Conservation (phyloP, 2,888 invertebrate species). For the Caenorhabditis afra region DNA sequence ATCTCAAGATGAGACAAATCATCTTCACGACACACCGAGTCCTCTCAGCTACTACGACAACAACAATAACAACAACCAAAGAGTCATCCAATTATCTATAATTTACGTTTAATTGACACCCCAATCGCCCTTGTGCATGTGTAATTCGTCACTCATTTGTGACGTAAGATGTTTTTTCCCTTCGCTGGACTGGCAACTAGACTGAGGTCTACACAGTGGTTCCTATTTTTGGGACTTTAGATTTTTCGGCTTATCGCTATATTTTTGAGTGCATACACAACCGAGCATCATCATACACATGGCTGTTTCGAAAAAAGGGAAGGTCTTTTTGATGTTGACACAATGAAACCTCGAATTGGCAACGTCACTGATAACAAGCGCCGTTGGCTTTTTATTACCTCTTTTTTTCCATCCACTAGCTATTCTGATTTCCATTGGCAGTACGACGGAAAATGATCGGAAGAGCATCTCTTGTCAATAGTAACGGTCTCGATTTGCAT, state of each 20-base stretch:
- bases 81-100: slow-evolving; percentile 6
- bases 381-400: slow-evolving; percentile 37
- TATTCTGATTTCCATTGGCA: slow-evolving; percentile 4
- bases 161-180: neutral
- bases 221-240: no score
- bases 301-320: slow-evolving; percentile 27
- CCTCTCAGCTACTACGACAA: neutral
- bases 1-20: neutral
- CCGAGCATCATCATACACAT: neutral
- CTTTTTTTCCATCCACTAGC: slow-evolving; percentile 16
- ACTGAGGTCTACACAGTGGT: no score
- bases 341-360: slow-evolving; percentile 15
- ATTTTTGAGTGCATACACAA: no score
- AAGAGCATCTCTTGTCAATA: slow-evolving; percentile 31
- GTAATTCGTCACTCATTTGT: neutral
- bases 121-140: neutral
- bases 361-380: slow-evolving; percentile 50
- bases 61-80: neutral
- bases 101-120: slow-evolving; percentile 9
- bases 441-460: slow-evolving; percentile 25
- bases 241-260: no score
- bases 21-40: neutral
- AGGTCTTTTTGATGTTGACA: slow-evolving; percentile 32
- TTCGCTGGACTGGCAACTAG: neutral
- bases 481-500: slow-evolving; percentile 32